A percentile compares a stretch with the other conserved stretches of the same genome.
Evolutionary conservation across 2,888 invertebrate species (phyloP).

Genomic region (Drosophila trichaetosa): DNA sequence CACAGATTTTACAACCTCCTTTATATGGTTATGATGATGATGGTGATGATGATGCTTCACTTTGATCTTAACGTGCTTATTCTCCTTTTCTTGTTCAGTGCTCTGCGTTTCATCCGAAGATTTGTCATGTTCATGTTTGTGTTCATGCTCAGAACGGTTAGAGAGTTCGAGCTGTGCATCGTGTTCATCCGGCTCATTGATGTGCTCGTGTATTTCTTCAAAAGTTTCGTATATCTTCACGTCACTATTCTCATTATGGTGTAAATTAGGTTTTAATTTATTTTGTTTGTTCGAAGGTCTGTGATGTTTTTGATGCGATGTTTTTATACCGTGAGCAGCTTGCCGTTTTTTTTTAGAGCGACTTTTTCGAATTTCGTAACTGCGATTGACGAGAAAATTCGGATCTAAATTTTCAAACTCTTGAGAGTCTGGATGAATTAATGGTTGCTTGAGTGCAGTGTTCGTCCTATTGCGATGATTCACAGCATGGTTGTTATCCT

Average conservation of each 20-base stretch:
- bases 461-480: slow-evolving; percentile 16
- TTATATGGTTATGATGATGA: slow-evolving; percentile 88
- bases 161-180: slow-evolving; percentile 57
- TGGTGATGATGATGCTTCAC: slow-evolving; percentile 88
- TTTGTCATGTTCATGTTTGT: slow-evolving; percentile 46
- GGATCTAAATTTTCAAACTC: slow-evolving; percentile 26
- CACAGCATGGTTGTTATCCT: slow-evolving; percentile 5
- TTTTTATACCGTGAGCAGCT: slow-evolving; percentile 64
- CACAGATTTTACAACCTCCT: slow-evolving; percentile 87
- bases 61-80: slow-evolving; percentile 74
- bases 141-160: slow-evolving; percentile 53
- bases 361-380: slow-evolving; percentile 63
- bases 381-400: slow-evolving; percentile 5
- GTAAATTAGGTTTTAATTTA: slow-evolving; percentile 45
- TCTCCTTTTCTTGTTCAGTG: slow-evolving; percentile 24
- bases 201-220: slow-evolving; percentile 83
- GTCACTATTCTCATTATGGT: slow-evolving; percentile 39
- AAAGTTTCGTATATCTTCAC: slow-evolving; percentile 78
- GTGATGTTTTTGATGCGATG: slow-evolving; percentile 60
- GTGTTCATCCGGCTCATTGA: slow-evolving; percentile 57
- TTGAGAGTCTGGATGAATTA: slow-evolving; percentile 20
- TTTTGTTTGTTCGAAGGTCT: slow-evolving; percentile 37
- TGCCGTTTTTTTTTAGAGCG: slow-evolving; percentile 69
- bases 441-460: neutral
- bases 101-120: slow-evolving; percentile 34